Evolutionary conservation across 2,797 vertebrate genomes (phyloP).

Genomic region (Apodemus agrarius): DNA sequence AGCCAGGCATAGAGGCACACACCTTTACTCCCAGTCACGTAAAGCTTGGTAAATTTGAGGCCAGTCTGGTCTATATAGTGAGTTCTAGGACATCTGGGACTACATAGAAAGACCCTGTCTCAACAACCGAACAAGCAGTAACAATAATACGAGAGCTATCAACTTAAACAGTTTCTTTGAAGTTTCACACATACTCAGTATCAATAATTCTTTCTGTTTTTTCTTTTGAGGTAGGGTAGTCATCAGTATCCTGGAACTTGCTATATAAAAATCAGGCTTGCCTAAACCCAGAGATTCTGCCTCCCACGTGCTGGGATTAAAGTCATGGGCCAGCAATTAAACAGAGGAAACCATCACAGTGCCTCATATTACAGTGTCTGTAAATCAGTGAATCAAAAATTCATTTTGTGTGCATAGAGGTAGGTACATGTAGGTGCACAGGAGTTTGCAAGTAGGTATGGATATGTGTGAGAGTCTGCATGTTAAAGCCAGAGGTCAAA

Average conservation of each 20-base stretch:
- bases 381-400: constrained; percentile 29
- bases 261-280: not conserved
- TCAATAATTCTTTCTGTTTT: not conserved
- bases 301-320: not conserved
- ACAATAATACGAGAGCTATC: not conserved
- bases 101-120: not conserved
- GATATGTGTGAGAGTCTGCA: not conserved
- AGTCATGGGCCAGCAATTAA: not conserved
- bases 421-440: not conserved
- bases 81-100: not conserved
- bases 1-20: not conserved
- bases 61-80: not conserved
- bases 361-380: not conserved
- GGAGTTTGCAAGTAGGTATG: not conserved
- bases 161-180: constrained; percentile 1
- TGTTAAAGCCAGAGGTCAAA: no score
- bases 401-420: not conserved
- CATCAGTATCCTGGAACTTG: not conserved
- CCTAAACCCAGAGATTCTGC: not conserved
- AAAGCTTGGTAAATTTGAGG: not conserved
- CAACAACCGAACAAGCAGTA: not conserved
- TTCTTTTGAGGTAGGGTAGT: not conserved
- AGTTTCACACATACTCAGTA: not conserved
- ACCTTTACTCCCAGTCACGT: not conserved
- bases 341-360: not conserved